Evolutionary conservation across 1,140 invertebrate genomes (phyloP).

Genomic region (Neotoxoptera formosana): DNA sequence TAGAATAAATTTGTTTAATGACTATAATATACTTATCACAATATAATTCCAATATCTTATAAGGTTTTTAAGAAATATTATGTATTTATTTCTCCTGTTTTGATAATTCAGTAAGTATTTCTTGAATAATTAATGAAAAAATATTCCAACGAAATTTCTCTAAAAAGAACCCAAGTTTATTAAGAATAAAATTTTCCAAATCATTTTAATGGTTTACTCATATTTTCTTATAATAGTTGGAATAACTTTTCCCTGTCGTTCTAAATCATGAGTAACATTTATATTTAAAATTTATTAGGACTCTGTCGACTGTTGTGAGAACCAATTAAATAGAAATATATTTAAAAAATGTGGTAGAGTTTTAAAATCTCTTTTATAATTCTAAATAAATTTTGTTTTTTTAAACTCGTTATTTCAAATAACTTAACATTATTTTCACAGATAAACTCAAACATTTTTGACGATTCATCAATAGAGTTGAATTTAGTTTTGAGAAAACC

Average conservation of each 20-base stretch:
- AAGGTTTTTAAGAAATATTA: neutral
- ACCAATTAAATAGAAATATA: neutral
- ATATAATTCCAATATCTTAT: too few species aligned
- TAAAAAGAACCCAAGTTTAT: neutral
- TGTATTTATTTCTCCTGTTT: neutral
- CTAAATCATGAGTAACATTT: neutral
- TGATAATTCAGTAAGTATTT: neutral
- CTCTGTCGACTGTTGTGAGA: neutral
- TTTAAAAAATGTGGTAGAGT: neutral
- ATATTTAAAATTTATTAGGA: neutral
- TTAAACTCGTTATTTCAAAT: neutral
- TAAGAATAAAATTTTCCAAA: neutral
- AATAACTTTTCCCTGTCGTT: neutral
- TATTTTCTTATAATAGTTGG: neutral
- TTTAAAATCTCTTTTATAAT: neutral
- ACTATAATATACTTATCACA: too few species aligned
- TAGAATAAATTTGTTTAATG: neutral
- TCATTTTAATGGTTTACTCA: neutral
- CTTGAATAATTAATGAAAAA: neutral
- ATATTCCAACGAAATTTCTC: neutral
- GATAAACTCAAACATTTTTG: constrained; percentile 45
- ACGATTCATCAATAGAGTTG: constrained; percentile 6
- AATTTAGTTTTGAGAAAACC: neutral
- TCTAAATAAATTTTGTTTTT: neutral
- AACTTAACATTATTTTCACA: constrained; percentile 39